Evolutionary conservation across 2,888 invertebrate species (phyloP), one percentile per base, ranked within the genome.

Genomic region (Alviniconcha strummeri): DNA sequence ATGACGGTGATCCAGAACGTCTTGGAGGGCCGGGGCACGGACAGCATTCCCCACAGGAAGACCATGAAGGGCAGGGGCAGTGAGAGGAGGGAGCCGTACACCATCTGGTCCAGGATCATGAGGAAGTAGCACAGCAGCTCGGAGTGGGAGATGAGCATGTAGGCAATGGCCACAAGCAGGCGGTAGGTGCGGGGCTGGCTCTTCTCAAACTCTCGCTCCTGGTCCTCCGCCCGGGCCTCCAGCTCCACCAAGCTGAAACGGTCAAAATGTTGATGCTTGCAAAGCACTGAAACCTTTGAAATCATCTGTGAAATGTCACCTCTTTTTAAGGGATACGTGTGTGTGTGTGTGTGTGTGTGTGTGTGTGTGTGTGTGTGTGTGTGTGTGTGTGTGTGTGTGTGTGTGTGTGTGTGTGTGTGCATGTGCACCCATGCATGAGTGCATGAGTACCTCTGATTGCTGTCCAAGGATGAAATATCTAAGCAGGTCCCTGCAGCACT

Each of bases 1-100:
- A 99, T 99, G 86, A 99, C 95, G 0, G 98, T 97, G 87, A 99
- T 97, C 99, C 99, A 99, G 94, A 99, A 99, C 0, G 97, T 97
- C 94, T 99, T 99, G 0, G 98, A 97, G 0, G 99, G 99, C 82
- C 99, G 95, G 0, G 99, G 99, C 91, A 99, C 96, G 0, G 98
- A 97, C 17, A 99, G 94, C 5, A 98, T 98, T 55, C 99, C 99
- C 99, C 99, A 99, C 81, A 98, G 95, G 94, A 99, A 98, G 60
- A 94, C 93, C 87, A 92, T 91, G 78, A 99, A 94, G 0, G 99
- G 99, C 86, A 99, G 94, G 0, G 98, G 98, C 82, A 99, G 95
- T 0, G 99, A 98, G 57, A 99, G 95, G 83, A 99, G 95, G 74
- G 98, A 98, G 4, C 98, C 98, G 57, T 97, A 97, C 93, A 97